These are phyloP conservation scores for Pilophorus perplexus DNA, from an alignment of 2,888 invertebrate species.

Conservation along the genomic window DNA sequence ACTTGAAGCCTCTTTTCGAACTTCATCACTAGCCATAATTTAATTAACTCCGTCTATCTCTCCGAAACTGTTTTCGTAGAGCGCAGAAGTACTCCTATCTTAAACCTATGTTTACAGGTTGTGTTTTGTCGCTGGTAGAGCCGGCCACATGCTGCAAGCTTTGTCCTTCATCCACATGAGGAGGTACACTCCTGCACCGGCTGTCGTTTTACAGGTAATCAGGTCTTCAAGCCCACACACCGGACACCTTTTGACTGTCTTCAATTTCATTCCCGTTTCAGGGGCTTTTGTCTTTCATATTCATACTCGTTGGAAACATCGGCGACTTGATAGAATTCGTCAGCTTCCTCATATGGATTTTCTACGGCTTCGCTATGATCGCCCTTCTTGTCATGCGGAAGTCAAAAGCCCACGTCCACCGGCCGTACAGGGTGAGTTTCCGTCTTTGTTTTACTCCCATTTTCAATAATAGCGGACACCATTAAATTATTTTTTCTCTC, in stretches of 20 bases:
- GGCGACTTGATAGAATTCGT: constrained; percentile 77
- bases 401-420: constrained; percentile 64
- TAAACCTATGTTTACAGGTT: constrained; percentile 59
- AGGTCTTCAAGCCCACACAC: not conserved
- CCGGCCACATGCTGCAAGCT: constrained; percentile 75
- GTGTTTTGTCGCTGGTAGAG: constrained; percentile 78
- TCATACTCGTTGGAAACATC: constrained; percentile 72
- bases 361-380: constrained; percentile 79
- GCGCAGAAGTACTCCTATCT: no score
- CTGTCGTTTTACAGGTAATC: constrained; percentile 76
- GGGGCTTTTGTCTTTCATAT: constrained; percentile 67
- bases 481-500: constrained; percentile 43
- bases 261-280: constrained; percentile 54
- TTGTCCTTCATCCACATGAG: constrained; percentile 75
- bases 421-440: constrained; percentile 65
- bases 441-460: not conserved
- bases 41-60: no score
- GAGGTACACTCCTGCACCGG: constrained; percentile 74
- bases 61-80: no score
- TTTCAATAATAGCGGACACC: not conserved
- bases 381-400: constrained; percentile 70
- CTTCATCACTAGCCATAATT: no score
- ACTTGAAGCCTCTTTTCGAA: no score
- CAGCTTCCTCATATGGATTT: constrained; percentile 83
- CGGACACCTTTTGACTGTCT: no score